Evolutionary conservation across 2,888 invertebrate genomes (phyloP), one percentile per base, ranked within the genome.

Genomic region (Erannis defoliaria): DNA sequence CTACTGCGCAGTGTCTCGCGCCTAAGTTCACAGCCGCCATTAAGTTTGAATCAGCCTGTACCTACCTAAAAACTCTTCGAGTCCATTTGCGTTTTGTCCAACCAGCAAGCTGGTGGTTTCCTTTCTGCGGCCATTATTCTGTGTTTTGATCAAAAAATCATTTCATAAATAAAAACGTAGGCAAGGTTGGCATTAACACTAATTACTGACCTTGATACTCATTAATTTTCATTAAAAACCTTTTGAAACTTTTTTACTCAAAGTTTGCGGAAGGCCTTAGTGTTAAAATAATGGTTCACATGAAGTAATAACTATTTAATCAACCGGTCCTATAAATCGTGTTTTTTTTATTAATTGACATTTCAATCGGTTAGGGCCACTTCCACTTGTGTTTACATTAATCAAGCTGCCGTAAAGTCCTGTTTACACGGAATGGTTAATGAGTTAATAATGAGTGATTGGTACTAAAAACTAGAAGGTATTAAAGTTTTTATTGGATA

Each of bases 301-400:
- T 35, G 33, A 45, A n/a, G n/a, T 46, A 58, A 53, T 48, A 40
- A 19, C 23, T 46, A 42, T 54, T 58, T 59, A 60, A 60, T 54
- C 48, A 42, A 18, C 16, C 49, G 16, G 49, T 26, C 40, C 19
- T 2, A 60, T 60, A 53, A 42, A 42, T 21, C n/a, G 12, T 23
- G 14, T 29, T 18, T 45, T 46, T 29, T 12, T 31, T 35, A 51
- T 51, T 60, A 54, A 60, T 60, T 60, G 54, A 42, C 54, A 43
- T 54, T 49, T 49, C 33, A 37, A 43, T 49, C 42, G 16, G n/a
- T 54, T 43, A 55, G 60, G 42, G 29, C 48, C 49, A 42, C 29
- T 55, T 55, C 26, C 19, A 55, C 54, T n/a, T 37, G 42, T 40
- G 10, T 42, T 49, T 42, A 29, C 37, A 46, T 53, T 38, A 23